Base-by-base conservation (phyloP, 1,140 invertebrate genomes). In the Plutomurus gul region DNA sequence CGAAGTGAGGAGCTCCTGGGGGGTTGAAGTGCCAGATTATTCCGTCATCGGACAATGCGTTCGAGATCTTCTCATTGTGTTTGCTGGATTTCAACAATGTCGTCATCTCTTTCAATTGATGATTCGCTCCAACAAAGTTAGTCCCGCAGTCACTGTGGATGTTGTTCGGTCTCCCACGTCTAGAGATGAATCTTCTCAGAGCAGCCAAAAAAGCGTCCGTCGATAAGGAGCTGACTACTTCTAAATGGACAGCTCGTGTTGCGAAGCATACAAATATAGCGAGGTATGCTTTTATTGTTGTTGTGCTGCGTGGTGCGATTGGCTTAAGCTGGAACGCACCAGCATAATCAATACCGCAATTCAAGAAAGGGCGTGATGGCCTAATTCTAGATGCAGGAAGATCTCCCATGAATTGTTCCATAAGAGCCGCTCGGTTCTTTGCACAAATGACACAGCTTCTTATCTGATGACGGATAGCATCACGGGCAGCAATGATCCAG, bases 231-330 rank as follows among this genome's bases (percentile, higher is more conserved):
- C n/a, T 37, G 6, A 81, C 74, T 18, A 82, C 11, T 72, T 83
- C 80, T 1, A 83, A 39, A 74, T 81, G 81, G 30, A 82, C 22
- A 10, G 82, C 77, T 40, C 81, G 78, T 0, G 47, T 49, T 6
- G 20, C 18, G 5, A 88, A 85, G 73, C 87, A 89, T 6, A 88
- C 84, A 75, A 88, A 89, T 4, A 89, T 1, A 18, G 82, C 84
- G 8, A 88, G 60, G 77, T 87, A 76, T 4, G 16, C 7, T 60
- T 76, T 33, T 11, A 37, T 37, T 1, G 0, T 37, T 30, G 30
- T 47, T 7, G 6, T 27, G 16, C 39, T 43, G 2, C 39, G 39
- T 13, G 40, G n/a, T 11, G 43, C 8, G 8, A 25, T 47, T 25
- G 25, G 8, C 22, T 7, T 1, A 4, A 75, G 16, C 13, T 11